Evolutionary conservation across 1,140 invertebrate genomes (phyloP).

Genomic region (Periplaneta americana): DNA sequence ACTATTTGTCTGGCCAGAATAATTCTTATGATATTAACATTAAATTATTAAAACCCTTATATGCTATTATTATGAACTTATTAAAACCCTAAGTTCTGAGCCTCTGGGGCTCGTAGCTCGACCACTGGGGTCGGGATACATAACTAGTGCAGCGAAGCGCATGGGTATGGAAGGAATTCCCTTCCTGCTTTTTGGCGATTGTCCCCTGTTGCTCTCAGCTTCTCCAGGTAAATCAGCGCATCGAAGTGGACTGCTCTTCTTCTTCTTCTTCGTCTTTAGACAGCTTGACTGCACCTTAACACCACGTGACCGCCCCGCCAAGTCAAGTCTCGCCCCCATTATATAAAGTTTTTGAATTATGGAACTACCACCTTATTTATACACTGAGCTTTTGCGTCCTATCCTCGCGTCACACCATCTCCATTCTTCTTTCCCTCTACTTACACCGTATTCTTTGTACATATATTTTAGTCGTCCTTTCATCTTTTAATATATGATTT

Average conservation of each 20-base stretch:
- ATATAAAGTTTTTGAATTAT: not conserved
- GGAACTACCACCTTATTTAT: not conserved
- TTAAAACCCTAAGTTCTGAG: too few relatives aligned
- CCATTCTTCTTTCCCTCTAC: not conserved
- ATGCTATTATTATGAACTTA: too few relatives aligned
- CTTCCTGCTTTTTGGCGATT: not conserved
- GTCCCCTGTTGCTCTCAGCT: not conserved
- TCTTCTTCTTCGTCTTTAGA: not conserved
- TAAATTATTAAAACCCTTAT: too few relatives aligned
- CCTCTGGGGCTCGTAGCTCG: too few relatives aligned
- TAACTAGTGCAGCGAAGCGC: too few relatives aligned
- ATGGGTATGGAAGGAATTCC: too few relatives aligned
- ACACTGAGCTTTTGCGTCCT: not conserved
- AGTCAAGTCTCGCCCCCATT: not conserved
- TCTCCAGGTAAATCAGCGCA: not conserved
- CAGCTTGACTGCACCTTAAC: not conserved
- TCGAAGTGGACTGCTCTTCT: not conserved
- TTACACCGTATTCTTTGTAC: not conserved
- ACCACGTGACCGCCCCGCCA: not conserved
- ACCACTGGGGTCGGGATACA: too few relatives aligned
- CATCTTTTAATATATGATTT: not conserved
- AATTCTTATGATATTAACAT: too few relatives aligned
- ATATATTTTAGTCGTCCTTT: not conserved
- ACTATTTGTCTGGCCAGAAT: too few relatives aligned
- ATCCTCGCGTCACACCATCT: not conserved